Percentiles rank a stretch among this genome's conserved stretches.
phyloP scores from a whole-genome alignment of 2,797 vertebrate species.

The Eulemur mongoz region DNA sequence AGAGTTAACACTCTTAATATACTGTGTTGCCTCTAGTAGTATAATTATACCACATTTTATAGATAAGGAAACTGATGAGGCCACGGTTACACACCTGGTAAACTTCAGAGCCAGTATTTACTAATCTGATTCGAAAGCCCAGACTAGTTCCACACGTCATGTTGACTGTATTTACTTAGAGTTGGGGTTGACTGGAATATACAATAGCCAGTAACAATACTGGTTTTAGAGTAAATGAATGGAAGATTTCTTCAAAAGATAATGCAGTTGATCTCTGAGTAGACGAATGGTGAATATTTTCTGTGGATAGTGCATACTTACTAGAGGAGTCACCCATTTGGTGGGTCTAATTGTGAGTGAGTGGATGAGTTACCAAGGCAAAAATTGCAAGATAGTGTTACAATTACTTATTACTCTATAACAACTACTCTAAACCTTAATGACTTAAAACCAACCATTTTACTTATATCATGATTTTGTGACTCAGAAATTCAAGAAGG shows the following conservation, averaged over 20 bases:
- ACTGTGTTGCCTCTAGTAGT: not conserved
- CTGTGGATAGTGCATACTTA: not conserved
- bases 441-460: not conserved
- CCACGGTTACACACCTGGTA: not conserved
- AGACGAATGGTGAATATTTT: not conserved
- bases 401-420: not conserved
- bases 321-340: not conserved
- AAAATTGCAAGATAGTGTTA: not conserved
- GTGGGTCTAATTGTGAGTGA: not conserved
- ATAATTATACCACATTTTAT: not conserved
- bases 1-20: not conserved
- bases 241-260: not conserved
- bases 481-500: not conserved
- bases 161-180: not conserved
- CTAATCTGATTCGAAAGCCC: not conserved
- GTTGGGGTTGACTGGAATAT: not conserved
- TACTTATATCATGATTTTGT: not conserved
- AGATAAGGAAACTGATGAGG: not conserved
- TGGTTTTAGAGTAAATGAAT: not conserved
- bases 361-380: not conserved
- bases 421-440: not conserved
- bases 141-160: not conserved
- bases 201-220: not conserved
- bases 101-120: not conserved
- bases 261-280: not conserved